Base-by-base conservation (phyloP, 2,888 invertebrate genomes). In the Euspilapteryx auroguttella region DNA sequence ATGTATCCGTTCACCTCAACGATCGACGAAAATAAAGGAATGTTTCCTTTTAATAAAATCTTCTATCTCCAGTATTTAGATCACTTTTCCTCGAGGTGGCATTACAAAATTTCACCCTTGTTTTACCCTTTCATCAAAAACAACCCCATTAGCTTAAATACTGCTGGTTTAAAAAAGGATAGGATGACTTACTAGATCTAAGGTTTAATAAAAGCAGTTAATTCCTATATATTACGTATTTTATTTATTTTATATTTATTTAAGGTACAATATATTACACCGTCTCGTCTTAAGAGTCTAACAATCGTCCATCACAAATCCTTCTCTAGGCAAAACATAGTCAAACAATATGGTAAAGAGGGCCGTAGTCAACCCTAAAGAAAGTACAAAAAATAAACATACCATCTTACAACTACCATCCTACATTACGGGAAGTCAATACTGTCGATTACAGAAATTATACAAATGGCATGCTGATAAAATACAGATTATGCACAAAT, bases 251-350 rank as follows among this genome's bases (percentile, higher is more conserved):
- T 68, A 71, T 73, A 71, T 59, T 59, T 55, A 62, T 63, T 69
- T 57, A 69, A 73, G 73, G 66, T 73, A 73, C 73, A 75, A 73
- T 73, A 73, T 73, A 69, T 71, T 73, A 73, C 73, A 73, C 57
- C 69, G 63, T 68, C 64, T 52, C 53, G 57, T 61, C 62, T 55
- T 45, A 53, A 57, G 54, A 49, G 58, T 54, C 56, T 12, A 55
- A 51, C 65, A 57, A 54, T 8, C 59, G 50, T 45, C 52, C 59
- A 57, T 61, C 58, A 61, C 65, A 53, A 49, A n/a, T 55, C 62
- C 56, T 59, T 51, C 55, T 47, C 49, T 58, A 56, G 59, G 64
- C 65, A 69, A 65, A 68, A 68, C 62, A 64, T 64, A 64, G 65
- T 58, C 58, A 49, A 62, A 62, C 52, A 46, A 49, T 55, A 59